phyloP scores from a whole-genome alignment of 1,140 invertebrate genomes.

The Andricus grossulariae region DNA sequence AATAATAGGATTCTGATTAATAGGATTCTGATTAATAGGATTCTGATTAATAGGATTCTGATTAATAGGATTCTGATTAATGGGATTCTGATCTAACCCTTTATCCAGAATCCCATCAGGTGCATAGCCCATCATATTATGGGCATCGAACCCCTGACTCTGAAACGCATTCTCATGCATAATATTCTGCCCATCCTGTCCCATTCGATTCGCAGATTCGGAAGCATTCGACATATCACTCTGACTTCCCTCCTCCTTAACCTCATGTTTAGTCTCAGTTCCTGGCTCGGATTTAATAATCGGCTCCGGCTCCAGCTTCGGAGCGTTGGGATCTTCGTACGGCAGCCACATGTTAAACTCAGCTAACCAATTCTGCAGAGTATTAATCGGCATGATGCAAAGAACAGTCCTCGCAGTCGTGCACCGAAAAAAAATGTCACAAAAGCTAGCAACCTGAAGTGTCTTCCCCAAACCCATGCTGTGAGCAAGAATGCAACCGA shows the following conservation, averaged over 20 bases:
- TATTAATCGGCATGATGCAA: conserved; percentile 99
- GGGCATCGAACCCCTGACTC: conserved; percentile 61
- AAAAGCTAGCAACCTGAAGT: conserved; percentile 95
- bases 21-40: too few relatives aligned
- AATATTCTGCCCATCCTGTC: conserved; percentile 55
- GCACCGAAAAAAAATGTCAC: conserved; percentile 95
- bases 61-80: conserved; percentile 39
- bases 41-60: too few relatives aligned
- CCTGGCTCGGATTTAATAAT: conserved; percentile 57
- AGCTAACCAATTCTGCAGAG: conserved; percentile 97
- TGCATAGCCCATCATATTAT: conserved; percentile 58
- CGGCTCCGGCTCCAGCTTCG: conserved; percentile 36
- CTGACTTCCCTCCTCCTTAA: conserved; percentile 68
- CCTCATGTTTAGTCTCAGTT: conserved; percentile 58
- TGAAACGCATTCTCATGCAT: conserved; percentile 56
- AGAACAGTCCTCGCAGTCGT: conserved; percentile 93
- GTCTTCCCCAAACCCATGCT: conserved; percentile 99
- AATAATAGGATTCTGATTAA: conserved; percentile 36
- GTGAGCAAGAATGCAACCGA: conserved; percentile 98
- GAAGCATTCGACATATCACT: conserved; percentile 61
- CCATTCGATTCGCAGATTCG: conserved; percentile 54
- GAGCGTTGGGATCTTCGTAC: conserved; percentile 68
- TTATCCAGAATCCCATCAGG: conserved; percentile 58
- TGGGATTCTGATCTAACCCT: conserved; percentile 48
- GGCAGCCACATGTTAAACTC: conserved; percentile 99